phyloP scores from a whole-genome alignment of 2,797 vertebrate species.

The Tragelaphus oryx region DNA sequence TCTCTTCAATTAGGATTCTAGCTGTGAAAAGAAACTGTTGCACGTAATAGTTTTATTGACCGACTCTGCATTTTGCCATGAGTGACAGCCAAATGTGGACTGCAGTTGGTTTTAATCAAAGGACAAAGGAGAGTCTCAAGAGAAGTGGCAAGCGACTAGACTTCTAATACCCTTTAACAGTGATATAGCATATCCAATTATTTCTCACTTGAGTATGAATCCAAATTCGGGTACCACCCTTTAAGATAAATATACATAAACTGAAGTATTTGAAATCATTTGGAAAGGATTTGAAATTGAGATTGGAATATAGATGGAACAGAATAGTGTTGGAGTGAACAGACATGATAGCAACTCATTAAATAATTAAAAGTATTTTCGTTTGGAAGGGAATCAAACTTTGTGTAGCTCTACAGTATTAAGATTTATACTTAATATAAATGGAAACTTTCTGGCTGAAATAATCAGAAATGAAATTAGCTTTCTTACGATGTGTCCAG shows the following conservation, averaged over 20 bases:
- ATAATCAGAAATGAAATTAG: constrained; percentile 3
- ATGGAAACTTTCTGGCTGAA: background rate
- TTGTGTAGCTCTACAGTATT: background rate
- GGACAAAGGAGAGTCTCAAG: background rate
- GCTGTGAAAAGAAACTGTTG: background rate
- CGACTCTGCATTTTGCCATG: background rate
- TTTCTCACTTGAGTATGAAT: background rate
- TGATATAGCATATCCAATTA: background rate
- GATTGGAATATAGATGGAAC: background rate
- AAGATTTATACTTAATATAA: background rate
- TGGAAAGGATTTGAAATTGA: background rate
- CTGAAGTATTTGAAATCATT: background rate
- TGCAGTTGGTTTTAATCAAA: background rate
- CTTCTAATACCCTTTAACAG: background rate
- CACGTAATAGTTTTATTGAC: background rate
- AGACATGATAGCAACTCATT: background rate
- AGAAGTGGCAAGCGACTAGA: background rate
- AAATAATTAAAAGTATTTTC: background rate
- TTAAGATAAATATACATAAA: background rate
- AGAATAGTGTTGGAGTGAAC: background rate
- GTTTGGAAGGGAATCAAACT: constrained; percentile 15
- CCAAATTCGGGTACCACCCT: background rate
- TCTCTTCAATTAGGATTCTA: background rate
- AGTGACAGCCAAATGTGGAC: background rate
- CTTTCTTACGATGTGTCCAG: background rate